Percentiles rank a stretch among this genome's conserved stretches.
phyloP scores from a whole-genome alignment of 2,888 invertebrate genomes.

The Dysmachus trigonus region DNA sequence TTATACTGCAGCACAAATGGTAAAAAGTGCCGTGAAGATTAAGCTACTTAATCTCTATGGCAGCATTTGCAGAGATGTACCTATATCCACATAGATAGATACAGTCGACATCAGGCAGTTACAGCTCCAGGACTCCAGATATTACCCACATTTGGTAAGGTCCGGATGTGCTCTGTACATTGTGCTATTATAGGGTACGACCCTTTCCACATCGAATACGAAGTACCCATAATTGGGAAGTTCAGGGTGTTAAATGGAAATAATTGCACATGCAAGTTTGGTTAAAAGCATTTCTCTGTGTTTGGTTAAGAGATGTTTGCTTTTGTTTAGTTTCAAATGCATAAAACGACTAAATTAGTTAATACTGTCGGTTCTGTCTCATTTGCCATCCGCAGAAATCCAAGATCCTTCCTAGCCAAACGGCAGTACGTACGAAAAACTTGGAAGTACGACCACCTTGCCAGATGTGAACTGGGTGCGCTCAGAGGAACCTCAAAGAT shows the following conservation, averaged over 20 bases:
- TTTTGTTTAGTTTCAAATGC: conserved; percentile 1
- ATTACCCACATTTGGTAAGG: conserved; percentile 26
- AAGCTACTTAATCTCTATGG: conserved; percentile 37
- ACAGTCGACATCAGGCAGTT: not conserved
- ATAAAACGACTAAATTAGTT: conserved; percentile 3
- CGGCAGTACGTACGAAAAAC: not conserved
- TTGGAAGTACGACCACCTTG: not conserved
- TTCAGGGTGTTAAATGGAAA: conserved; percentile 41
- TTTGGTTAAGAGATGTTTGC: conserved; percentile 22
- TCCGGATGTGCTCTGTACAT: conserved; percentile 29
- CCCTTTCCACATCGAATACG: not conserved
- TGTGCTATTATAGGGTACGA: conserved; percentile 13
- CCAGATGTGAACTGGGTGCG: not conserved
- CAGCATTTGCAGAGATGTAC: conserved; percentile 26
- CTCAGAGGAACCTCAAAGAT: not conserved
- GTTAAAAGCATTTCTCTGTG: conserved; percentile 35
- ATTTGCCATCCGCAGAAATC: not conserved
- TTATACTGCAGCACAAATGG: conserved; percentile 23
- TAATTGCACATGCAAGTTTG: conserved; percentile 35
- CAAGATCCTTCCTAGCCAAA: not conserved
- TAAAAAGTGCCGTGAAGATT: conserved; percentile 34
- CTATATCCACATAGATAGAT: not conserved
- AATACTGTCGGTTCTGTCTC: not conserved
- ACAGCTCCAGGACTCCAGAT: conserved; percentile 7
- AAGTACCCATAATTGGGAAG: conserved; percentile 25